Conservation (phyloP, 1,140 invertebrate species). For the Ephestia elutella region DNA sequence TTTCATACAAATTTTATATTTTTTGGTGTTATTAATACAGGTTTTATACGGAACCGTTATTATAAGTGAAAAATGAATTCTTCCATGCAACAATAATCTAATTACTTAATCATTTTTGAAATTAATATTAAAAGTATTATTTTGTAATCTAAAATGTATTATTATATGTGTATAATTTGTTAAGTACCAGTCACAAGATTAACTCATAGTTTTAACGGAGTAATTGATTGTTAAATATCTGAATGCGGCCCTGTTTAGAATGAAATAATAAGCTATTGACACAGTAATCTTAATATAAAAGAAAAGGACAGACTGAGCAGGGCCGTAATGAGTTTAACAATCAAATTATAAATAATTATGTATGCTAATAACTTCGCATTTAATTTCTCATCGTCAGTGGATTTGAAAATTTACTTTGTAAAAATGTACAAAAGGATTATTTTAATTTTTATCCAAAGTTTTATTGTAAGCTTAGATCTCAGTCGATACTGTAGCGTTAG, state of each 20-base stretch:
- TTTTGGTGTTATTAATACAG: conserved; percentile 34
- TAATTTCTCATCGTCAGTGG: conserved; percentile 47
- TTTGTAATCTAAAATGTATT: conserved; percentile 47
- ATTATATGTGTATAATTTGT: conserved; percentile 44
- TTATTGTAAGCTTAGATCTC: conserved; percentile 72
- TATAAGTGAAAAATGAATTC: conserved; percentile 33
- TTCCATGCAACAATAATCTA: conserved; percentile 45
- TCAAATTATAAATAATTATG: not conserved
- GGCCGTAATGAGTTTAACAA: conserved; percentile 4
- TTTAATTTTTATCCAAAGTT: conserved; percentile 72
- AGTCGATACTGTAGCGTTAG: conserved; percentile 20
- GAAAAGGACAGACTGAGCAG: not conserved
- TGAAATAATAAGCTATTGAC: not conserved
- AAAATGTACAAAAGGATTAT: conserved; percentile 71
- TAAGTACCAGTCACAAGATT: conserved; percentile 47
- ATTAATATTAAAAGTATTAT: conserved; percentile 50
- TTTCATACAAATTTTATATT: conserved; percentile 54
- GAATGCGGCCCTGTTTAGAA: not conserved
- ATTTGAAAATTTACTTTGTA: conserved; percentile 56
- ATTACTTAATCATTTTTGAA: conserved; percentile 28
- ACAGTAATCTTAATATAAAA: not conserved
- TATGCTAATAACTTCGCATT: conserved; percentile 32
- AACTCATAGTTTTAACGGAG: not conserved
- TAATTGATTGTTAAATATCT: conserved; percentile 2
- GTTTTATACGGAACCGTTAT: conserved; percentile 32